phyloP scores from a whole-genome alignment of 2,888 invertebrate species.

The Drosophila nr. medialis region DNA sequence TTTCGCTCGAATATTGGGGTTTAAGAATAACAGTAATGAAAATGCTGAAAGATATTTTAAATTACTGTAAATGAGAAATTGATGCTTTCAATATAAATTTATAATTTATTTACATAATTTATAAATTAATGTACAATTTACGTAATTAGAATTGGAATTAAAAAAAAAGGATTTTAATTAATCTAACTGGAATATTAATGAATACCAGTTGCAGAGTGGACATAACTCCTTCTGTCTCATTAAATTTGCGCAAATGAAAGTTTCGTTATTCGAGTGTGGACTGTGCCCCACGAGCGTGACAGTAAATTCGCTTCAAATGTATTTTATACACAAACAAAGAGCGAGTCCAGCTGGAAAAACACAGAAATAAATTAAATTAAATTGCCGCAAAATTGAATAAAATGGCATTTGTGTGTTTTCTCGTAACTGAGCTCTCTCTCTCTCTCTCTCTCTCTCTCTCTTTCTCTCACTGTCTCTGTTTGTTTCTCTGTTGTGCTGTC shows the following conservation, averaged over 20 bases:
- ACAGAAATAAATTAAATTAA: conserved; percentile 71
- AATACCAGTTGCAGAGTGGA: neutral
- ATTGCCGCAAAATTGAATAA: conserved; percentile 76
- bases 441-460: neutral
- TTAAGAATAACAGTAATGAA: neutral
- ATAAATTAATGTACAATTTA: neutral
- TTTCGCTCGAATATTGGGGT: neutral
- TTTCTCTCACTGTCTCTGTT: neutral
- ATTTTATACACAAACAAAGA: conserved; percentile 10
- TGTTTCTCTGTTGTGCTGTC: neutral
- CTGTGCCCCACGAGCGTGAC: conserved; percentile 24
- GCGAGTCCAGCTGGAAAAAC: conserved; percentile 25
- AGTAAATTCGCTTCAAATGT: conserved; percentile 47
- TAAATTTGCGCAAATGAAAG: neutral
- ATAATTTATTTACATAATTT: too few relatives aligned
- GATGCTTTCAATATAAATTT: too few relatives aligned
- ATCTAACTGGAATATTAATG: neutral
- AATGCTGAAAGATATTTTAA: neutral
- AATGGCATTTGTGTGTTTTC: conserved; percentile 40
- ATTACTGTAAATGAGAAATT: too few relatives aligned
- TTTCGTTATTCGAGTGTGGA: neutral
- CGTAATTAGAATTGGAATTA: neutral
- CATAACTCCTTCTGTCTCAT: neutral
- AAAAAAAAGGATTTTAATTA: neutral
- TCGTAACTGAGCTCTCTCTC: conserved; percentile 49